phyloP scores from a whole-genome alignment of 2,888 invertebrate genomes.

The Tholera decimalis region DNA sequence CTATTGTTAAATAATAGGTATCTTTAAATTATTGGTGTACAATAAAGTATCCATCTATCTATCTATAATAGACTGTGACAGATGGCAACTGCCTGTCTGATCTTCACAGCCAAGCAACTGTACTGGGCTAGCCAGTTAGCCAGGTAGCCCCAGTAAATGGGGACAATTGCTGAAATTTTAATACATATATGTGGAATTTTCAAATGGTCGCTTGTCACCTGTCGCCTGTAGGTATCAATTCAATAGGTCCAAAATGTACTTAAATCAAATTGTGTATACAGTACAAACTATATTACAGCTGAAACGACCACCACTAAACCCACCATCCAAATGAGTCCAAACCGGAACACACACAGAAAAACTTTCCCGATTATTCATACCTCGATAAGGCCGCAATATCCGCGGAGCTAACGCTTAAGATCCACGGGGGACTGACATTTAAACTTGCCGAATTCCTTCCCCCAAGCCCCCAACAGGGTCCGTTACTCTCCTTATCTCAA shows the following conservation, averaged over 20 bases:
- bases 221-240: background rate
- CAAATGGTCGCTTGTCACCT: too few relatives aligned
- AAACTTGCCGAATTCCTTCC: constrained; percentile 64
- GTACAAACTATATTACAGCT: background rate
- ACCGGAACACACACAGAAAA: constrained; percentile 36
- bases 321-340: constrained; percentile 15
- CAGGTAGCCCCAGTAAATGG: too few relatives aligned
- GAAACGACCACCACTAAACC: constrained; percentile 2
- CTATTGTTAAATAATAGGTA: too few relatives aligned
- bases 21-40: too few relatives aligned
- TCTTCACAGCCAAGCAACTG: too few relatives aligned
- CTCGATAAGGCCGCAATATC: constrained; percentile 63
- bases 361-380: constrained; percentile 55
- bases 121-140: too few relatives aligned
- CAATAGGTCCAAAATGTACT: background rate
- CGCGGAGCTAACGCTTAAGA: constrained; percentile 44
- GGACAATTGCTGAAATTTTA: too few relatives aligned
- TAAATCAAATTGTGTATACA: background rate
- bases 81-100: too few relatives aligned
- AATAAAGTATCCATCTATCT: too few relatives aligned
- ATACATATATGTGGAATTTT: too few relatives aligned
- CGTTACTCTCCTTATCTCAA: constrained; percentile 73
- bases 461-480: constrained; percentile 55
- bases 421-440: constrained; percentile 61
- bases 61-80: too few relatives aligned